Base-by-base conservation (phyloP, 2,113 vertebrate genomes). In the Morone chrysops region DNA sequence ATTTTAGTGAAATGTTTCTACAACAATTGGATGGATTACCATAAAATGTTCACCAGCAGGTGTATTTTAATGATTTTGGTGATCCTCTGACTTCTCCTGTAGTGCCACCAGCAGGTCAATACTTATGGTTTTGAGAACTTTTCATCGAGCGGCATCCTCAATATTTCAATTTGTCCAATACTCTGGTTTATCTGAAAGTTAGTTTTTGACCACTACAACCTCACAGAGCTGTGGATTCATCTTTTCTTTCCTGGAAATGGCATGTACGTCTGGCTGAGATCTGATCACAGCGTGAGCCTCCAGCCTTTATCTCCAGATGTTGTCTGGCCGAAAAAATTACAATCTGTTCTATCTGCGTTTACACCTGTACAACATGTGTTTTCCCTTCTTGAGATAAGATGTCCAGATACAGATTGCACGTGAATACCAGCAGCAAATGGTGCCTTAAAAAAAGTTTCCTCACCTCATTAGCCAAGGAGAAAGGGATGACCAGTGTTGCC, bases 401-500 rank as follows among this genome's bases (percentile, higher is more conserved):
- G 6, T 36, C 22, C 14, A 50, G 22, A 17, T 67, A 8, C 8
- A 31, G 22, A 31, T 4, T 47, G 17, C 3, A 40, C 20, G 47
- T 38, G 17, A 51, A 38, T 6, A 74, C 11, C 60, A 65, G 36
- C 13, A 53, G 36, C 5, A 9, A 36, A 47, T 6, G 14, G 14
- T 20, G 40, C 53, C 6, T 8, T 8, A 56, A 6, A 8, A 45
- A 56, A 25, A 4, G 65, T 41, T 1, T n/a, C 56, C 96, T 97
- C 88, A 99, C 94, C 92, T 99, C 97, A 0, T 98, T 98, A 83
- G 97, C 97, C 84, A 98, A 86, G 0, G 97, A 98, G 91, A 99
- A 98, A 10, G 97, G 98, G 83, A 99, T 97, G 81, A 99, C 96
- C 7, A 98, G 94, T 8, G 97, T 31, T 0, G 97, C 97, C 88